A percentile compares a stretch with the other conserved stretches of the same genome.
Evolutionary conservation across 2,113 vertebrate genomes (phyloP).

Genomic region (Elgaria multicarinata): DNA sequence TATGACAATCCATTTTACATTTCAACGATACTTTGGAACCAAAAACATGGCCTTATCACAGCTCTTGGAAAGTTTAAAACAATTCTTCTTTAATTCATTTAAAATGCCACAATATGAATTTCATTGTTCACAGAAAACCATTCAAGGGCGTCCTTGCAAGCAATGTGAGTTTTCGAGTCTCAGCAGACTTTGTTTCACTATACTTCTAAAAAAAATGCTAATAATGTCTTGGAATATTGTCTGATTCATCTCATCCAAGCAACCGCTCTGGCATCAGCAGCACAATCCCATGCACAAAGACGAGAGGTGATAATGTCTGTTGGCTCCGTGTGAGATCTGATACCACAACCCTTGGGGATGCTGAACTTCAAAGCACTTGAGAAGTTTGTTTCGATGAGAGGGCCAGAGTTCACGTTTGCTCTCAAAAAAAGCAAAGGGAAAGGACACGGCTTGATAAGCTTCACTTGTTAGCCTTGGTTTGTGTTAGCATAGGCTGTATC

Average conservation of each 20-base stretch:
- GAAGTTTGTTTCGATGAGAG: conserved; percentile 60
- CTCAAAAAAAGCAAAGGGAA: conserved; percentile 39
- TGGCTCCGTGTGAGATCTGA: conserved; percentile 51
- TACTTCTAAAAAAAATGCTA: conserved; percentile 4
- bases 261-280: background rate
- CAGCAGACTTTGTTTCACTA: conserved; percentile 41
- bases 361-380: conserved; percentile 53
- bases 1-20: background rate
- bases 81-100: conserved; percentile 49
- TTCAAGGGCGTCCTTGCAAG: conserved; percentile 59
- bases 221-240: conserved; percentile 46
- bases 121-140: conserved; percentile 47
- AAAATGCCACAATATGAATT: conserved; percentile 18
- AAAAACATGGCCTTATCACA: conserved; percentile 30
- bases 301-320: conserved; percentile 41
- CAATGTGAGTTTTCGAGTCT: conserved; percentile 30
- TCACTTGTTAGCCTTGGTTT: conserved; percentile 54
- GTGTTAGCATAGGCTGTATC: conserved; percentile 14
- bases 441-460: conserved; percentile 53
- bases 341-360: conserved; percentile 50
- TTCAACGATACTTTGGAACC: conserved; percentile 1
- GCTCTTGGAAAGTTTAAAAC: conserved; percentile 19
- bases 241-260: conserved; percentile 49
- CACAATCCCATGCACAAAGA: conserved; percentile 7
- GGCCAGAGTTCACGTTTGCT: conserved; percentile 54